A percentile compares a stretch with the other conserved stretches of the same genome.
Evolutionary conservation across 2,888 invertebrate species (phyloP).

Genomic region (Pogonocherus hispidulus): DNA sequence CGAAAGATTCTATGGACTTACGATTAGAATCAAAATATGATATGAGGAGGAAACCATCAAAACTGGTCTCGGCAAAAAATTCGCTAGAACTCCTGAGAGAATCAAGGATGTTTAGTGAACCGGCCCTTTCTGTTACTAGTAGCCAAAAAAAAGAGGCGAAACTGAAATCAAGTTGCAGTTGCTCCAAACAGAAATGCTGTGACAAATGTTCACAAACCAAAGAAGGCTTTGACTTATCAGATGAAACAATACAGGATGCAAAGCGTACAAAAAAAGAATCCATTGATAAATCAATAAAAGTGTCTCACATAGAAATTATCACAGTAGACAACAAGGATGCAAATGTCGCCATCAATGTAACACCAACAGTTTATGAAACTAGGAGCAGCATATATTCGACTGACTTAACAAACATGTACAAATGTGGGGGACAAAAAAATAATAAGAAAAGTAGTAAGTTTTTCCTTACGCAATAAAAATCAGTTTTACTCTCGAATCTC

Average conservation of each 20-base stretch:
- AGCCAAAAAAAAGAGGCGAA: neutral
- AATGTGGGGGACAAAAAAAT: neutral
- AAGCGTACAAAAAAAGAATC: constrained; percentile 7
- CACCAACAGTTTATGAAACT: constrained; percentile 32
- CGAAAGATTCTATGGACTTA: constrained; percentile 48
- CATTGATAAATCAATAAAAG: constrained; percentile 38
- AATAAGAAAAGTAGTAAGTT: neutral
- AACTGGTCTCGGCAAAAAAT: constrained; percentile 45
- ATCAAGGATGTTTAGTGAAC: constrained; percentile 40
- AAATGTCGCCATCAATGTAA: constrained; percentile 32
- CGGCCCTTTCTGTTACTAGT: neutral
- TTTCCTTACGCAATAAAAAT: too few relatives aligned
- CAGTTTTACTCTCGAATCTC: too few relatives aligned
- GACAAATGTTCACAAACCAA: constrained; percentile 26
- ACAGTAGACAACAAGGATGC: constrained; percentile 37
- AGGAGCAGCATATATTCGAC: neutral
- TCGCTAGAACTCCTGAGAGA: constrained; percentile 51
- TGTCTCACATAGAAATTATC: constrained; percentile 56
- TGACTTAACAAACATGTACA: constrained; percentile 10
- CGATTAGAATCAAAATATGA: constrained; percentile 32
- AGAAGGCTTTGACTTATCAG: neutral
- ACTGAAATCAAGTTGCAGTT: constrained; percentile 10
- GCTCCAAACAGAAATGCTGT: constrained; percentile 29
- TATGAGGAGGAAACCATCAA: constrained; percentile 43
- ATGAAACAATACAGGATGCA: neutral